Percentiles rank a stretch among this genome's conserved stretches.
Evolutionary conservation across 2,797 vertebrate genomes (phyloP).

Genomic region (Syndactyla subalaris): DNA sequence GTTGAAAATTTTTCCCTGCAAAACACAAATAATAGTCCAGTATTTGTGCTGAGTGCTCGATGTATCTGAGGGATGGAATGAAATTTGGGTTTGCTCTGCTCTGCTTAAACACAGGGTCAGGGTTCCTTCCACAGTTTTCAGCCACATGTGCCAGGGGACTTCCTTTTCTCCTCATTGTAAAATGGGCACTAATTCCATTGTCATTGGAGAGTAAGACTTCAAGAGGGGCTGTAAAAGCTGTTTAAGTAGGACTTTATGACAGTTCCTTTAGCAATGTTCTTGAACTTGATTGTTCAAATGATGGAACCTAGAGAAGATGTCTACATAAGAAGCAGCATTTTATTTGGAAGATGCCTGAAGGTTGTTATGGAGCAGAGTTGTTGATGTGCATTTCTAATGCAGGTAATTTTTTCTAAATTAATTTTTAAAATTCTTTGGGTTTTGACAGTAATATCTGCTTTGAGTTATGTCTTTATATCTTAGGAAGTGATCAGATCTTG

Average conservation of each 20-base stretch:
- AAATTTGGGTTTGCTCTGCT: neutral
- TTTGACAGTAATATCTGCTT: neutral
- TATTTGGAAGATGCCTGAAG: neutral
- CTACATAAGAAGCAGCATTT: neutral
- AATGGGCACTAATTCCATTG: neutral
- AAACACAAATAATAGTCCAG: neutral
- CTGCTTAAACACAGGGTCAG: neutral
- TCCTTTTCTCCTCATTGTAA: neutral
- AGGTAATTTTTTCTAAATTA: neutral
- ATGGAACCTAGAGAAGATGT: neutral
- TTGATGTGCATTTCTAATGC: neutral
- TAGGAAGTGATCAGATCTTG: neutral
- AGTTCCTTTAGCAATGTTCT: neutral
- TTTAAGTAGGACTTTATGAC: neutral
- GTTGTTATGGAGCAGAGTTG: neutral
- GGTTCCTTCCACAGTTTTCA: neutral
- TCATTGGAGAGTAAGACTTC: neutral
- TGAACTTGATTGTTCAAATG: neutral
- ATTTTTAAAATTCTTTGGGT: neutral
- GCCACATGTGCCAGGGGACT: fast-evolving
- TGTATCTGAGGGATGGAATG: neutral
- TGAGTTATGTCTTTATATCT: neutral
- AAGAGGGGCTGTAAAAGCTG: neutral
- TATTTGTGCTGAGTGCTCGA: neutral
- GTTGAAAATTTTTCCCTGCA: neutral